A percentile compares a stretch with the other conserved stretches of the same genome.
phyloP scores from a whole-genome alignment of 1,140 invertebrate genomes.

The Drosophila pectinifera region DNA sequence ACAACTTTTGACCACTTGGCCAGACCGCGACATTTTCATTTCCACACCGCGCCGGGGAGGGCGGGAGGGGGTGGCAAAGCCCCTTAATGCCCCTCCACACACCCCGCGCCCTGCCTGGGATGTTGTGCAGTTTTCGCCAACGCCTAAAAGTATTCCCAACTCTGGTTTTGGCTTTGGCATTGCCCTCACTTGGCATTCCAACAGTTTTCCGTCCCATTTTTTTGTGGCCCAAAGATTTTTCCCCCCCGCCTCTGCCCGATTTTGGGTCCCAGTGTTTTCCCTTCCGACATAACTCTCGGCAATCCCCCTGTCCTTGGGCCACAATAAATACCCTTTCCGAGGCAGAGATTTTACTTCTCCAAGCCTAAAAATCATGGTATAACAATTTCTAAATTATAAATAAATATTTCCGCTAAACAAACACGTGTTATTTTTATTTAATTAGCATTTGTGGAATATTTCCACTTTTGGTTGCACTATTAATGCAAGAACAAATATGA shows the following conservation, averaged over 20 bases:
- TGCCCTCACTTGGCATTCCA: slow-evolving; percentile 35
- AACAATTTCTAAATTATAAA: no score
- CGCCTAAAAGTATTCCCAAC: slow-evolving; percentile 61
- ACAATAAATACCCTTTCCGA: not conserved
- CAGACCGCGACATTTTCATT: slow-evolving; percentile 81
- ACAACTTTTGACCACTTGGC: slow-evolving; percentile 79
- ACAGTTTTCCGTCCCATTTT: slow-evolving; percentile 24
- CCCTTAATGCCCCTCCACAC: not conserved
- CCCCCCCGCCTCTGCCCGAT: not conserved
- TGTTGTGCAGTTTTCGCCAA: slow-evolving; percentile 58
- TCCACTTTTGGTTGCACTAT: no score
- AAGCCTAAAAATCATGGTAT: no score
- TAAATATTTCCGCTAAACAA: no score
- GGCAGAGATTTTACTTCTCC: no score
- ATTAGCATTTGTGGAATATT: no score
- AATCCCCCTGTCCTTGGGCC: not conserved
- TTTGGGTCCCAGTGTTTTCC: slow-evolving; percentile 27
- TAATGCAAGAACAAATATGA: no score
- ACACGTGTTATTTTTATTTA: no score
- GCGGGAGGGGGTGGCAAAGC: not conserved
- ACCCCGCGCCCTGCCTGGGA: slow-evolving; percentile 18
- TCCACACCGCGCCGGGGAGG: slow-evolving; percentile 49
- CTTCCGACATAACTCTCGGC: slow-evolving; percentile 45
- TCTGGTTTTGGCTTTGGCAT: slow-evolving; percentile 44
- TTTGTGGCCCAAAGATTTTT: slow-evolving; percentile 28